Evolutionary conservation across 2,888 invertebrate species (phyloP).

Genomic region (Callimorpha dominula): DNA sequence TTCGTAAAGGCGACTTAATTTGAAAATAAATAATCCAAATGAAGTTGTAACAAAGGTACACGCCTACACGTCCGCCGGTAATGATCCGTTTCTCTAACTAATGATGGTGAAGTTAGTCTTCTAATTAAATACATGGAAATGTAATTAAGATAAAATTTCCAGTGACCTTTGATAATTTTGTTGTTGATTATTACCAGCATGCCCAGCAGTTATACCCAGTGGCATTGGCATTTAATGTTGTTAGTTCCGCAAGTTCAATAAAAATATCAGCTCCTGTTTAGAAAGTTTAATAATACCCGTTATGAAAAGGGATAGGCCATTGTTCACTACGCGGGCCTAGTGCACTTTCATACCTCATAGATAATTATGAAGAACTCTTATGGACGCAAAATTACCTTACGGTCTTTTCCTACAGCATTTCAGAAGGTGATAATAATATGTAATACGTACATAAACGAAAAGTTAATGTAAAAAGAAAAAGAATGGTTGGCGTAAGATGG

Average conservation of each 20-base stretch:
- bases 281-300: not conserved
- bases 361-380: no score
- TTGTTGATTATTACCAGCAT: not conserved
- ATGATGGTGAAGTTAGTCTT: not conserved
- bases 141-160: not conserved
- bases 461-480: no score
- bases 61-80: slow-evolving; percentile 24
- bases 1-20: slow-evolving; percentile 29
- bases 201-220: not conserved
- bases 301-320: not conserved
- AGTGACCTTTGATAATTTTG: not conserved
- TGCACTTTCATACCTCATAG: no score
- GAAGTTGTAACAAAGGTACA: slow-evolving; percentile 19
- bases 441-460: no score
- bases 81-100: slow-evolving; percentile 19
- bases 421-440: no score
- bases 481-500: no score
- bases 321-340: no score
- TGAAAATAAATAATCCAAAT: slow-evolving; percentile 39
- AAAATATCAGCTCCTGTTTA: not conserved
- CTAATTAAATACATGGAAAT: not conserved
- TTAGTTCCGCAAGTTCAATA: not conserved
- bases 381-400: no score
- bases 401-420: no score
- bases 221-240: not conserved